These are phyloP conservation scores for Charadrius vociferus DNA, from an alignment of 2,113 vertebrate genomes.

Conservation along the genomic window DNA sequence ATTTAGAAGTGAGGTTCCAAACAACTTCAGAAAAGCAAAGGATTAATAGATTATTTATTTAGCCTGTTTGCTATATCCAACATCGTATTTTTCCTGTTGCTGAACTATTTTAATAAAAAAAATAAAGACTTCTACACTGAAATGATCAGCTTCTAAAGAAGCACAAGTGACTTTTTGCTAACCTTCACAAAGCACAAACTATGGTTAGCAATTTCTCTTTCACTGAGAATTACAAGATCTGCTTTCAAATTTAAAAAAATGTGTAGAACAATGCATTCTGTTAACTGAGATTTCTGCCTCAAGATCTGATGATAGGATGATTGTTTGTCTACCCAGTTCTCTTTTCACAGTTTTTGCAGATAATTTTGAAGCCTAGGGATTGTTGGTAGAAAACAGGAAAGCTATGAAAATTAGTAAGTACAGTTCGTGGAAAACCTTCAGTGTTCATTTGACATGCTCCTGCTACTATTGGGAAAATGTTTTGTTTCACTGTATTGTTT, in stretches of 20 bases:
- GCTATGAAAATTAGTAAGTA: neutral
- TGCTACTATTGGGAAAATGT: neutral
- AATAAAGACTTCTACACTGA: neutral
- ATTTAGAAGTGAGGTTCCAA: neutral
- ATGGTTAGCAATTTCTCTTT: neutral
- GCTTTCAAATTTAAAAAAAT: neutral
- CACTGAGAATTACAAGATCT: neutral
- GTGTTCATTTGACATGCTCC: neutral
- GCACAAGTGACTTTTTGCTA: neutral
- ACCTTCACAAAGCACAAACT: neutral
- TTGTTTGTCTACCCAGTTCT: neutral
- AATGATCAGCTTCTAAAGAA: neutral
- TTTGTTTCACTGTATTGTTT: neutral
- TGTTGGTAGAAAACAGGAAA: neutral
- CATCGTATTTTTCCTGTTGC: neutral
- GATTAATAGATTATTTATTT: neutral
- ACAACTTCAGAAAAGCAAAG: neutral
- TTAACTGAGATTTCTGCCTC: neutral
- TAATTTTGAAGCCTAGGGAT: neutral
- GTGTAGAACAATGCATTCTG: neutral
- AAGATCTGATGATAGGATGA: neutral
- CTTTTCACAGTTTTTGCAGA: neutral
- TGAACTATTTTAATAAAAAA: neutral
- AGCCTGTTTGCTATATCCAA: neutral
- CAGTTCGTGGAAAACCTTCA: neutral